Evolutionary conservation across 2,113 vertebrate species (phyloP).

Genomic region (Nesogale talazaci): DNA sequence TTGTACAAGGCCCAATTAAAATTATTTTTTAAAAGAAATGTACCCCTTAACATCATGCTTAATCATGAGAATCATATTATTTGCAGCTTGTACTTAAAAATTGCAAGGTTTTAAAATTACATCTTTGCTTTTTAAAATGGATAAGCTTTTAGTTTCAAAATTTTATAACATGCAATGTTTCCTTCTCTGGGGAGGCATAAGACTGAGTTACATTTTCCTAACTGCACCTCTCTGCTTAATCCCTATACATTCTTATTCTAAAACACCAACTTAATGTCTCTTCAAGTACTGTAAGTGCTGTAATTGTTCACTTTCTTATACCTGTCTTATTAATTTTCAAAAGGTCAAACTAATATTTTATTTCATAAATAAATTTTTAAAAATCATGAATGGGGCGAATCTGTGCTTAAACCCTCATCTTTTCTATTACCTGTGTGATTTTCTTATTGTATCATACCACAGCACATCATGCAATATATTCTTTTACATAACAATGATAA

Average conservation of each 20-base stretch:
- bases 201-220: not conserved
- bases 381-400: not conserved
- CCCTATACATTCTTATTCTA: not conserved
- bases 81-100: too few species aligned
- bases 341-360: not conserved
- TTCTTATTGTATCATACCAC: not conserved
- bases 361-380: not conserved
- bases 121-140: conserved; percentile 21
- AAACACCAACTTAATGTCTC: not conserved
- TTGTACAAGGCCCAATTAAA: too few species aligned
- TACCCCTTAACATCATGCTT: too few species aligned
- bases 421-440: not conserved
- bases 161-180: not conserved
- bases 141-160: not conserved
- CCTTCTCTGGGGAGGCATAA: not conserved
- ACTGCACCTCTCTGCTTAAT: not conserved
- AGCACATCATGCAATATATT: not conserved
- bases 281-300: not conserved
- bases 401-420: not conserved
- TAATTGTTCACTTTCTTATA: not conserved
- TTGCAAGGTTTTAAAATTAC: not conserved
- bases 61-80: too few species aligned
- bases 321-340: not conserved
- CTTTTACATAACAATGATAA: not conserved
- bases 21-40: too few species aligned